These are phyloP conservation scores for Podarcis lilfordi DNA, from an alignment of 2,797 vertebrate species.

Conservation along the genomic window DNA sequence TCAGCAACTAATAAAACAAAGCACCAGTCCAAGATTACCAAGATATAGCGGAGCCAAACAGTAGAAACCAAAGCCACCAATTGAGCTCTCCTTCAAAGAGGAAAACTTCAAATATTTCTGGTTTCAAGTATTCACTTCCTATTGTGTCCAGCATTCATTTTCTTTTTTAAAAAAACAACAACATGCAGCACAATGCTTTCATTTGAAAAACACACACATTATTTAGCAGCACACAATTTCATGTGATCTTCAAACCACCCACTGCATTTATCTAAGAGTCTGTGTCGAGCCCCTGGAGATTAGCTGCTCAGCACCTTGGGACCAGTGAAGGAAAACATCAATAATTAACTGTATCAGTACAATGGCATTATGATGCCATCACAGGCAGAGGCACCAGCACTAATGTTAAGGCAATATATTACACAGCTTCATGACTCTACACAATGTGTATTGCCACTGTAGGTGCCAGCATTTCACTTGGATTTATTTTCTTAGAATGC, in stretches of 20 bases:
- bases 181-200: background rate
- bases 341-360: background rate
- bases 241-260: background rate
- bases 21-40: too few relatives aligned
- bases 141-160: background rate
- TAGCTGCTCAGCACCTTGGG: background rate
- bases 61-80: too few relatives aligned
- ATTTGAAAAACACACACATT: background rate
- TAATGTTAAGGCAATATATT: background rate
- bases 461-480: background rate
- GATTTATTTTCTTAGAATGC: constrained; percentile 11
- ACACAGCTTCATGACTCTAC: background rate
- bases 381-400: background rate
- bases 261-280: background rate
- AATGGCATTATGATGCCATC: background rate
- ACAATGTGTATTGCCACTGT: background rate
- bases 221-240: background rate
- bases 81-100: too few relatives aligned
- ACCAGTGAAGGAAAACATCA: background rate
- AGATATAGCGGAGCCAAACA: too few relatives aligned
- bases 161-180: background rate
- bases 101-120: too few relatives aligned
- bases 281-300: background rate
- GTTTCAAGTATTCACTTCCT: background rate
- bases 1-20: too few relatives aligned